These are phyloP conservation scores for Momotus momota DNA, from an alignment of 2,797 vertebrate species.

Conservation along the genomic window DNA sequence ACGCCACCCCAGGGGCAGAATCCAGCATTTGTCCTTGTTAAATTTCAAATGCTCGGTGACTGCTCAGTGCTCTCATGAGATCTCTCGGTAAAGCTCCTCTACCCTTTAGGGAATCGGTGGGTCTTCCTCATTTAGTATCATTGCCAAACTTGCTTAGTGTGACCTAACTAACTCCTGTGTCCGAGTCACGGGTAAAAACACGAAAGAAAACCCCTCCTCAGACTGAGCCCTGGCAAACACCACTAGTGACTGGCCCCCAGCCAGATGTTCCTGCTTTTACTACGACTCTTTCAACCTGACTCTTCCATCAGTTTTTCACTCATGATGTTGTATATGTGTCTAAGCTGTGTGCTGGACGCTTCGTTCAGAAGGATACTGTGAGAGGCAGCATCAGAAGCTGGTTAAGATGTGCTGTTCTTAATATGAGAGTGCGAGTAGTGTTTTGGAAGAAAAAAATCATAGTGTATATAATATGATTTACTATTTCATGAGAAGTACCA, in stretches of 20 bases:
- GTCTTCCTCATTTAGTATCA: not conserved
- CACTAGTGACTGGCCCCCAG: not conserved
- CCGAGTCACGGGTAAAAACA: not conserved
- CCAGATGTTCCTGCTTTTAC: not conserved
- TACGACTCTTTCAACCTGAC: not conserved
- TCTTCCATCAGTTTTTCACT: not conserved
- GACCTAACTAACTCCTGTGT: not conserved
- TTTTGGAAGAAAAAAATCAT: not conserved
- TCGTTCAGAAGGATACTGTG: not conserved
- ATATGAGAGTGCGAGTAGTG: not conserved
- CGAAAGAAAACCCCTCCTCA: not conserved
- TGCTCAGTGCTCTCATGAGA: not conserved
- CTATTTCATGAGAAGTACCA: not conserved
- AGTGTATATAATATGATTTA: not conserved
- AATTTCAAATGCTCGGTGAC: fast-evolving
- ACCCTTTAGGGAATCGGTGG: not conserved
- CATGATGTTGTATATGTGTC: not conserved
- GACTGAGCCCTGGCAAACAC: not conserved
- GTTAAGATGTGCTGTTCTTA: not conserved
- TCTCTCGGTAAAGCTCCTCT: not conserved
- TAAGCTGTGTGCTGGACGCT: not conserved
- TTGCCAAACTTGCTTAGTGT: not conserved
- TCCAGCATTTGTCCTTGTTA: not conserved
- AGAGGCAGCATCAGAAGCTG: not conserved
- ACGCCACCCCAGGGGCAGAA: not conserved